Conservation (phyloP, 2,113 vertebrate species). For the Marcusenius ussheri region DNA sequence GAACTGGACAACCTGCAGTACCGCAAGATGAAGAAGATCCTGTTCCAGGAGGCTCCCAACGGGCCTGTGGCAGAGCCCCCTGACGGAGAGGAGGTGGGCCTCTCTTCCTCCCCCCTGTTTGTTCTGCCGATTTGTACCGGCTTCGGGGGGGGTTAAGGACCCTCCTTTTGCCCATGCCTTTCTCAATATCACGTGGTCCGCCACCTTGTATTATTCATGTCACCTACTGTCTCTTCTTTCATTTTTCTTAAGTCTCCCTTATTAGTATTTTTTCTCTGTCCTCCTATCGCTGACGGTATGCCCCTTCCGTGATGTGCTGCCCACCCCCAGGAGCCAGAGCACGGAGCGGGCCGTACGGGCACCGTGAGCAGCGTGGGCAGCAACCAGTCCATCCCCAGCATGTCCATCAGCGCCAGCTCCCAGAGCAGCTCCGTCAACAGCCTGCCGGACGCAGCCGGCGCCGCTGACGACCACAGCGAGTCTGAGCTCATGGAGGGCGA, state of each 20-base stretch:
- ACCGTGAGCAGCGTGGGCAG: slow-evolving; percentile 98
- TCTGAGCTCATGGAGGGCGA: slow-evolving; percentile 91
- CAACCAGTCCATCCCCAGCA: slow-evolving; percentile 97
- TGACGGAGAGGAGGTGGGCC: slow-evolving; percentile 88
- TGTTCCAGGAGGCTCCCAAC: slow-evolving; percentile 96
- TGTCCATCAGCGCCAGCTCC: slow-evolving; percentile 98
- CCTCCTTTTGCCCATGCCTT: background rate
- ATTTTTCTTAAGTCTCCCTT: background rate
- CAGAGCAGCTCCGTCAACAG: slow-evolving; percentile 99
- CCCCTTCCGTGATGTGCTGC: slow-evolving; percentile 68
- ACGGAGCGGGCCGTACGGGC: slow-evolving; percentile 79
- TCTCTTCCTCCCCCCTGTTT: background rate
- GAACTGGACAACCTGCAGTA: slow-evolving; percentile 98
- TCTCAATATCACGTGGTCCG: background rate
- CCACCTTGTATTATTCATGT: background rate
- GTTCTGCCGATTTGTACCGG: background rate
- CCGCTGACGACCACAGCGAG: slow-evolving; percentile 90
- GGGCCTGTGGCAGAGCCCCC: slow-evolving; percentile 84
- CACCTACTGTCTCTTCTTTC: background rate
- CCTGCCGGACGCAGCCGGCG: slow-evolving; percentile 69
- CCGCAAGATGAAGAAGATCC: slow-evolving; percentile 98
- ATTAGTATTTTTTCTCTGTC: background rate
- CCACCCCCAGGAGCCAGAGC: slow-evolving; percentile 77
- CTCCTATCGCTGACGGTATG: slow-evolving; percentile 26
- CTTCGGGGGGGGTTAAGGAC: background rate